Percentiles rank a stretch among this genome's conserved stretches.
Conservation (phyloP, 1,140 invertebrate genomes). For the Megalonaias nervosa region DNA sequence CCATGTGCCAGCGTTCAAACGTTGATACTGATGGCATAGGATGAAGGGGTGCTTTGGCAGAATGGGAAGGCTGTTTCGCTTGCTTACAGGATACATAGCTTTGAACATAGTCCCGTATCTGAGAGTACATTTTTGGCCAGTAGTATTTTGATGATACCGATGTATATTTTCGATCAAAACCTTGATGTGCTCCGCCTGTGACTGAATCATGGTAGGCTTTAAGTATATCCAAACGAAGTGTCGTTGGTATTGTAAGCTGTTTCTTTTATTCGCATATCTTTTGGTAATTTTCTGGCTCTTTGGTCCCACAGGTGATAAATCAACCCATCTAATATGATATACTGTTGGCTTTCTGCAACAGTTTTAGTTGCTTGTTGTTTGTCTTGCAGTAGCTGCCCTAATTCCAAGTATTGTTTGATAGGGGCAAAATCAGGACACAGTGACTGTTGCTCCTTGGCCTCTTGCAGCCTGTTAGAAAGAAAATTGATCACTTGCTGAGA, state of each 20-base stretch:
- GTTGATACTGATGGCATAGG: slow-evolving; percentile 12
- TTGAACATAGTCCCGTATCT: slow-evolving; percentile 30
- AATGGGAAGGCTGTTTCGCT: slow-evolving; percentile 14
- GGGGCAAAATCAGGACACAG: no score
- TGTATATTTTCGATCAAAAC: neutral
- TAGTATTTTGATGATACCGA: slow-evolving; percentile 22
- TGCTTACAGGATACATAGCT: slow-evolving; percentile 32
- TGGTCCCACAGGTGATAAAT: slow-evolving; percentile 34
- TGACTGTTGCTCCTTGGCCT: no score
- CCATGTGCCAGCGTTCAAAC: slow-evolving; percentile 10
- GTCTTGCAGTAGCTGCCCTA: no score
- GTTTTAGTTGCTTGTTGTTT: no score
- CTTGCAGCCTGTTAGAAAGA: no score
- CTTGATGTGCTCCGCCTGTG: slow-evolving; percentile 17
- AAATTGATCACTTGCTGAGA: no score
- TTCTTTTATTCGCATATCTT: neutral
- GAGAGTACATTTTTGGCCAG: slow-evolving; percentile 29
- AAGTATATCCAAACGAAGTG: neutral
- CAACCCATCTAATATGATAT: slow-evolving; percentile 28
- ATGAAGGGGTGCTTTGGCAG: slow-evolving; percentile 10
- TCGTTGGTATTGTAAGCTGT: slow-evolving; percentile 16
- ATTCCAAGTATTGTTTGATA: no score
- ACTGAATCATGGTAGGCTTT: slow-evolving; percentile 28
- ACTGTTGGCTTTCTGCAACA: slow-evolving; percentile 4
- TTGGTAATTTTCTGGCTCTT: slow-evolving; percentile 1